These are phyloP conservation scores for Troglohyphantes excavatus DNA, from an alignment of 2,888 invertebrate genomes.

Conservation along the genomic window DNA sequence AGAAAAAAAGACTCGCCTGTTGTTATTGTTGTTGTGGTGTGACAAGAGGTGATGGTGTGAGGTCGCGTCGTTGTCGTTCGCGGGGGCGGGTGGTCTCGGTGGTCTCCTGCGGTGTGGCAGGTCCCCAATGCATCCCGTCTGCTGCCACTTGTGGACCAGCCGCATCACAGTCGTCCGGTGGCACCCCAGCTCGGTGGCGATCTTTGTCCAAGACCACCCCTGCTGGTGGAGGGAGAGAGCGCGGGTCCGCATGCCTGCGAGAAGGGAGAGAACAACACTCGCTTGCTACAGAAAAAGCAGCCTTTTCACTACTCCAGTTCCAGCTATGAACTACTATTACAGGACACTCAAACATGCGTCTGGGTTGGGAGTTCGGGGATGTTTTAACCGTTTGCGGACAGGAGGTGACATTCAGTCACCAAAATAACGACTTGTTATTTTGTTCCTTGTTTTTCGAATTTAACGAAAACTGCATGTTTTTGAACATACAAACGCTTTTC, in stretches of 20 bases:
- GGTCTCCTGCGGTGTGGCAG: constrained; percentile 73
- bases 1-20: not conserved
- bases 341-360: no score
- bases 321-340: no score
- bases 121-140: constrained; percentile 77
- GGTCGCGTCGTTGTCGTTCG: not conserved
- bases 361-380: no score
- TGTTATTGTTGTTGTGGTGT: constrained; percentile 17
- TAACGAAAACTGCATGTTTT: no score
- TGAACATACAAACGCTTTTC: no score
- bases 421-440: no score
- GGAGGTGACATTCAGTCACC: no score
- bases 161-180: constrained; percentile 77
- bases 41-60: not conserved
- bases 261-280: constrained; percentile 20
- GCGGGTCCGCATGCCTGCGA: constrained; percentile 76
- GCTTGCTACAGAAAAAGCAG: no score
- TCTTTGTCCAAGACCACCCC: constrained; percentile 78
- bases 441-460: no score
- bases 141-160: constrained; percentile 77
- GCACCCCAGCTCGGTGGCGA: constrained; percentile 77
- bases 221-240: constrained; percentile 77
- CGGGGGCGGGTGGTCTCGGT: not conserved
- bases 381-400: no score
- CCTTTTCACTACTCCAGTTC: no score